Conservation (phyloP, 2,113 vertebrate genomes). For the Cheirogaleus medius region DNA sequence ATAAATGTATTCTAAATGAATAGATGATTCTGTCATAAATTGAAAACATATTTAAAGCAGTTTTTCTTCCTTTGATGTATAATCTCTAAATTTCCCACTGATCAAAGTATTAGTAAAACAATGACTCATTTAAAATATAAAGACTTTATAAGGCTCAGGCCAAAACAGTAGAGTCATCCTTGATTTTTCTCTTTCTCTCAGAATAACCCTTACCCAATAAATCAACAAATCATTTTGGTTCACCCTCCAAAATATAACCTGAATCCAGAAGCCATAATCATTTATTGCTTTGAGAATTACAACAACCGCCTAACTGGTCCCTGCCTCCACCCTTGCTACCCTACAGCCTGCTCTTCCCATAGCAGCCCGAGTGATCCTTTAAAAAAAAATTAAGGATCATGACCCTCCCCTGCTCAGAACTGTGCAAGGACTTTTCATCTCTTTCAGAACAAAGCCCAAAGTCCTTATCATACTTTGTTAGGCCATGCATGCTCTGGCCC, state of each 20-base stretch:
- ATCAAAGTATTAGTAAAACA: conserved; percentile 28
- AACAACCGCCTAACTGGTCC: not conserved
- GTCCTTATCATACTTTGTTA: not conserved
- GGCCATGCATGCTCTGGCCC: not conserved
- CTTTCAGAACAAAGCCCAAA: not conserved
- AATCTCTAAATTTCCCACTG: not conserved
- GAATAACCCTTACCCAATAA: not conserved
- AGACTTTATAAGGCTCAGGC: not conserved
- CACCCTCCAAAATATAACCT: not conserved
- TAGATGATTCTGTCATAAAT: not conserved
- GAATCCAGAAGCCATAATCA: not conserved
- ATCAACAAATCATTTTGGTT: not conserved
- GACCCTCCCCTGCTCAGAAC: not conserved
- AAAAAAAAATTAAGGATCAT: not conserved
- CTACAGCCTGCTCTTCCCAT: not conserved
- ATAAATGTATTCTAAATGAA: not conserved
- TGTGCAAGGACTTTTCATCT: not conserved
- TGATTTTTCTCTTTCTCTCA: not conserved
- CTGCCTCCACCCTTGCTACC: not conserved
- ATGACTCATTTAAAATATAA: not conserved
- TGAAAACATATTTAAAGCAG: conserved; percentile 19
- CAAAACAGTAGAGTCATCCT: not conserved
- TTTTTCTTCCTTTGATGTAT: not conserved
- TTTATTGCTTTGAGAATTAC: not conserved
- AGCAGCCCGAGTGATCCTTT: not conserved